Conservation (phyloP, 2,113 vertebrate species). For the Oryzias melastigma region DNA sequence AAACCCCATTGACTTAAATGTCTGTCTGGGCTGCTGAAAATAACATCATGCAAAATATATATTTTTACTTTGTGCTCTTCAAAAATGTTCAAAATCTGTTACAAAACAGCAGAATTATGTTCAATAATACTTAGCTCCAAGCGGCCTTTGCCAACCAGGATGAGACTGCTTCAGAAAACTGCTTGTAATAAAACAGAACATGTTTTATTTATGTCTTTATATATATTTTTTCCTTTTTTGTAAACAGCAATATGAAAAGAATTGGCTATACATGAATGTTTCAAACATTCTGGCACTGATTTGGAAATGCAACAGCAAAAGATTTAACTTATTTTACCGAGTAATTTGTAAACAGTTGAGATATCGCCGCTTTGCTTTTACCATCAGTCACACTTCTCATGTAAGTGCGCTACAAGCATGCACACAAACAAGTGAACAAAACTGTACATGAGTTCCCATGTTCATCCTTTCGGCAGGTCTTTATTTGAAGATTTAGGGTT, state of each 20-base stretch:
- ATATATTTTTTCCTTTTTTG: slow-evolving; percentile 7
- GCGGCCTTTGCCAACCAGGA: slow-evolving; percentile 6
- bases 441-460: slow-evolving; percentile 31
- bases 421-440: slow-evolving; percentile 7
- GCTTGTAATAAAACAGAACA: background rate
- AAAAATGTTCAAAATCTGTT: slow-evolving; percentile 19
- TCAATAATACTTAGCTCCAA: slow-evolving; percentile 13
- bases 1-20: slow-evolving; percentile 10
- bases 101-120: slow-evolving; percentile 9
- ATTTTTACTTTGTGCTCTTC: slow-evolving; percentile 2
- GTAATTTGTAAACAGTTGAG: slow-evolving; percentile 41
- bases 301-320: slow-evolving; percentile 34
- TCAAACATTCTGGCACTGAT: slow-evolving; percentile 68
- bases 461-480: slow-evolving; percentile 22
- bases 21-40: slow-evolving; percentile 18
- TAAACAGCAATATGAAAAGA: slow-evolving; percentile 52
- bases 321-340: slow-evolving; percentile 24
- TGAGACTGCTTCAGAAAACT: background rate
- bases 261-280: slow-evolving; percentile 51
- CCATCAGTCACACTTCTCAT: slow-evolving; percentile 1
- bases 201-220: slow-evolving; percentile 1
- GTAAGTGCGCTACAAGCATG: slow-evolving; percentile 12
- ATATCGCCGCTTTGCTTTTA: slow-evolving; percentile 25
- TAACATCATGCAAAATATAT: slow-evolving; percentile 30
- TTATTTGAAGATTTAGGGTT: slow-evolving; percentile 16